These are phyloP conservation scores for Gallirallus australis DNA, from an alignment of 2,797 vertebrate species.

Conservation along the genomic window DNA sequence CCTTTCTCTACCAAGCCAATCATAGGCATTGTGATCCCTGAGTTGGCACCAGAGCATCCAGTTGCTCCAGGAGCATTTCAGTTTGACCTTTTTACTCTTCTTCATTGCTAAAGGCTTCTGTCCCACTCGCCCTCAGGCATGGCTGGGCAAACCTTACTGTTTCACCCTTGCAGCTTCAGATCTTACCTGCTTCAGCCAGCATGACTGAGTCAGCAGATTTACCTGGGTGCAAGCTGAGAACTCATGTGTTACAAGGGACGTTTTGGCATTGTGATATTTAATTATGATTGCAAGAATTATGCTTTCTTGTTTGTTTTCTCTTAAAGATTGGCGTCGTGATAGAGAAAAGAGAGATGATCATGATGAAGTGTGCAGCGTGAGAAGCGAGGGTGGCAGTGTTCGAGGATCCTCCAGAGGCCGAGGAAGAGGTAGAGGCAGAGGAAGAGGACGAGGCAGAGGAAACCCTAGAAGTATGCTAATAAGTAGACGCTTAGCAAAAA, in stretches of 20 bases:
- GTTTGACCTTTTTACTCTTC: not conserved
- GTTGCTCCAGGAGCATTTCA: not conserved
- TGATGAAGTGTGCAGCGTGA: conserved; percentile 84
- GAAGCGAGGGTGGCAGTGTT: conserved; percentile 82
- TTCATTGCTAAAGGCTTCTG: not conserved
- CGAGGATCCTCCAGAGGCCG: conserved; percentile 85
- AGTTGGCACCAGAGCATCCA: not conserved
- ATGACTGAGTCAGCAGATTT: fast-evolving
- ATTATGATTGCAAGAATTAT: not conserved
- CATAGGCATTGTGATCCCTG: not conserved
- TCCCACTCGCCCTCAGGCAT: not conserved
- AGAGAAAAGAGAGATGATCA: conserved; percentile 86
- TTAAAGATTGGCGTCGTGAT: conserved; percentile 86
- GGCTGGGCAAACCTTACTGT: not conserved
- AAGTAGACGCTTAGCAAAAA: not conserved
- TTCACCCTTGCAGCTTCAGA: not conserved
- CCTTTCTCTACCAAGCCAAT: not conserved
- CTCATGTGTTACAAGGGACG: not conserved
- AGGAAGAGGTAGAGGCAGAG: conserved; percentile 88
- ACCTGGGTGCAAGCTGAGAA: not conserved
- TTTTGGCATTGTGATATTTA: not conserved
- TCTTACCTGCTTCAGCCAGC: not conserved
- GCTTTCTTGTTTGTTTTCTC: not conserved
- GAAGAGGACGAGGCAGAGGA: conserved; percentile 91
- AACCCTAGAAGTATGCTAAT: conserved; percentile 72